Conservation (phyloP, 2,113 vertebrate species). For the Tetrao urogallus region DNA sequence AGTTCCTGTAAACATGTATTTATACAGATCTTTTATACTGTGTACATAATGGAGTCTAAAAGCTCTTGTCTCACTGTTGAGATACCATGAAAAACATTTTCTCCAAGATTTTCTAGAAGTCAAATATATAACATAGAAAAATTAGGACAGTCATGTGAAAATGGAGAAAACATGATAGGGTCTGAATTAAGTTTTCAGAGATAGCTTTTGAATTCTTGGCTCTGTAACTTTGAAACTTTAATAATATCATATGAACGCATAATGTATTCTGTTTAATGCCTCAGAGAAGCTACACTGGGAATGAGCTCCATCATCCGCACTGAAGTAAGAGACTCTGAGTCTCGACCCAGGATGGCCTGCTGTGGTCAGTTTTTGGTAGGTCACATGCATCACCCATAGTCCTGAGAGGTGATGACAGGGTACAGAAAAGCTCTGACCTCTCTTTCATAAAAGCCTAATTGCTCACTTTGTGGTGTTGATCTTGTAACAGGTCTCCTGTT, state of each 20-base stretch:
- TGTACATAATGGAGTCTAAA: neutral
- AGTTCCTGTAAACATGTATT: neutral
- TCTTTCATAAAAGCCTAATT: conserved; percentile 25
- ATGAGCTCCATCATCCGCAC: conserved; percentile 42
- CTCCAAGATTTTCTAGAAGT: neutral
- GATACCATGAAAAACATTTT: too few species aligned
- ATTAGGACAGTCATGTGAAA: neutral
- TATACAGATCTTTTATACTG: neutral
- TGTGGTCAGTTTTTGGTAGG: conserved; percentile 14
- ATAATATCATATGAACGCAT: conserved; percentile 39
- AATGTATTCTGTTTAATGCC: conserved; percentile 40
- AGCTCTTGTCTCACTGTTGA: neutral
- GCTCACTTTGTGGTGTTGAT: conserved; percentile 44
- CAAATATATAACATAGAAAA: neutral
- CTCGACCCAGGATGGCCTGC: neutral
- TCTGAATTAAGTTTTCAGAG: neutral
- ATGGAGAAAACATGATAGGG: neutral
- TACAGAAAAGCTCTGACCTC: conserved; percentile 11
- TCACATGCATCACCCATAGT: neutral
- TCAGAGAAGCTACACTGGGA: conserved; percentile 55
- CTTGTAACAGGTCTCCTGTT: neutral
- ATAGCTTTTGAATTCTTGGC: neutral
- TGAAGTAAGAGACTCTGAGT: conserved; percentile 33
- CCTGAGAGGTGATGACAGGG: conserved; percentile 7
- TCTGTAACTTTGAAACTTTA: conserved; percentile 23